Percentiles rank a stretch among this genome's conserved stretches.
Evolutionary conservation across 2,113 vertebrate species (phyloP).

Genomic region (Corythaeola cristata): DNA sequence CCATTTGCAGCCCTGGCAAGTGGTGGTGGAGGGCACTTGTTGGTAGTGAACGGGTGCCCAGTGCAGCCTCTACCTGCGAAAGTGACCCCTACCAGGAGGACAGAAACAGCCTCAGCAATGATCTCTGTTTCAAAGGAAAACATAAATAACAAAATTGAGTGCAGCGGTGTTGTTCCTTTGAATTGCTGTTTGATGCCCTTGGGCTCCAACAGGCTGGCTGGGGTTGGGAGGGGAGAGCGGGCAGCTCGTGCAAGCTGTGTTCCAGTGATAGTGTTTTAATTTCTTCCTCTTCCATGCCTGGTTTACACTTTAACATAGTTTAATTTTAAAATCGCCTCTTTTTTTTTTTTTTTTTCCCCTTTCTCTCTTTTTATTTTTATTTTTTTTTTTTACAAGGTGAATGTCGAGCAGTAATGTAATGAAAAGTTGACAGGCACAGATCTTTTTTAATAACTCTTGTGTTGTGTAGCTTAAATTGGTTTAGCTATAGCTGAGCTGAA

Average conservation of each 20-base stretch:
- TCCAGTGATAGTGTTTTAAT: conserved; percentile 50
- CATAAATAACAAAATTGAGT: neutral
- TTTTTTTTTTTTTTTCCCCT: neutral
- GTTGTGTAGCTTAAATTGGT: conserved; percentile 74
- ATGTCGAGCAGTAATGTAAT: conserved; percentile 69
- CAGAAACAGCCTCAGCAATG: neutral
- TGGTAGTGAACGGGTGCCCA: neutral
- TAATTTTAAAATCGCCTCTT: conserved; percentile 53
- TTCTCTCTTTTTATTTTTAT: no score
- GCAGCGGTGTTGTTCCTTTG: neutral
- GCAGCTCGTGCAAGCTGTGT: conserved; percentile 9
- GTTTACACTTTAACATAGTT: conserved; percentile 54
- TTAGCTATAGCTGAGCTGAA: conserved; percentile 73
- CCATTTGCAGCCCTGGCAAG: neutral
- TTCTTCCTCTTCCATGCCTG: conserved; percentile 24
- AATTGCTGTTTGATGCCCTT: neutral
- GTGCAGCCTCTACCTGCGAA: neutral
- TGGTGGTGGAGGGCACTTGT: neutral
- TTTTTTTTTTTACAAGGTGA: conserved; percentile 63
- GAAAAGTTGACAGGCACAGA: conserved; percentile 72
- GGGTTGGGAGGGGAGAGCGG: neutral
- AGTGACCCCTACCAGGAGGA: neutral
- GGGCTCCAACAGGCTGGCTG: neutral
- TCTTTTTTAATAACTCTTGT: conserved; percentile 74
- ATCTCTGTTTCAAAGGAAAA: neutral